These are phyloP conservation scores for Microdon myrmicae DNA, from an alignment of 2,888 invertebrate species.

Conservation along the genomic window DNA sequence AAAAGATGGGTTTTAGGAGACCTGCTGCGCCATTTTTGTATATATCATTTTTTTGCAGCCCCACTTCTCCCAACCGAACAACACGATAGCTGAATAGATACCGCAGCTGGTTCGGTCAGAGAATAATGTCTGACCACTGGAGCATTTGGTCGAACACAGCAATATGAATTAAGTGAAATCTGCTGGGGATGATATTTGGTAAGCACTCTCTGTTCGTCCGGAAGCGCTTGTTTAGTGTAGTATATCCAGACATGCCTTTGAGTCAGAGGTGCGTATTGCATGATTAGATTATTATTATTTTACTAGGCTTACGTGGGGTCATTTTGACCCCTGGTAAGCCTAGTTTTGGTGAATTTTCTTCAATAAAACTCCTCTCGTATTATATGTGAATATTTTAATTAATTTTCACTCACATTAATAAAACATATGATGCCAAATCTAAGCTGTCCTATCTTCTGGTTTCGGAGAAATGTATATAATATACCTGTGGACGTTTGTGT, in stretches of 20 bases:
- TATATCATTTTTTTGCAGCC: slow-evolving; percentile 3
- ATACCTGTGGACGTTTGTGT: too few species aligned
- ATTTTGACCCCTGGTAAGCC: too few species aligned
- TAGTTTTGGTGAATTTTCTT: too few species aligned
- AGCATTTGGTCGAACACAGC: slow-evolving; percentile 45
- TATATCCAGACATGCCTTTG: background rate
- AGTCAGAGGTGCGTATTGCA: background rate
- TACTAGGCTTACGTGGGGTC: too few species aligned
- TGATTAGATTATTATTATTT: slow-evolving; percentile 35
- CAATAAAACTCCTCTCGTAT: too few species aligned
- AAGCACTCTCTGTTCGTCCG: too few species aligned
- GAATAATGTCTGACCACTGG: slow-evolving; percentile 43
- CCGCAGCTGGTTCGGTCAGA: slow-evolving; percentile 14
- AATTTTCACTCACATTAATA: too few species aligned
- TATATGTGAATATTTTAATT: too few species aligned
- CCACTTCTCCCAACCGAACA: slow-evolving; percentile 35
- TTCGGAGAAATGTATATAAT: too few species aligned
- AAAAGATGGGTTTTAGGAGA: slow-evolving; percentile 31
- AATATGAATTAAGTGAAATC: slow-evolving; percentile 23
- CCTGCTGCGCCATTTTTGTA: slow-evolving; percentile 24
- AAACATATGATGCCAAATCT: too few species aligned
- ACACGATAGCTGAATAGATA: slow-evolving; percentile 18
- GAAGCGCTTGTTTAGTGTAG: too few species aligned
- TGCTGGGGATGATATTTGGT: slow-evolving; percentile 17
- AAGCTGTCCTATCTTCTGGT: too few species aligned